Conservation (phyloP, 2,113 vertebrate genomes). For the Lepisosteus osseus region DNA sequence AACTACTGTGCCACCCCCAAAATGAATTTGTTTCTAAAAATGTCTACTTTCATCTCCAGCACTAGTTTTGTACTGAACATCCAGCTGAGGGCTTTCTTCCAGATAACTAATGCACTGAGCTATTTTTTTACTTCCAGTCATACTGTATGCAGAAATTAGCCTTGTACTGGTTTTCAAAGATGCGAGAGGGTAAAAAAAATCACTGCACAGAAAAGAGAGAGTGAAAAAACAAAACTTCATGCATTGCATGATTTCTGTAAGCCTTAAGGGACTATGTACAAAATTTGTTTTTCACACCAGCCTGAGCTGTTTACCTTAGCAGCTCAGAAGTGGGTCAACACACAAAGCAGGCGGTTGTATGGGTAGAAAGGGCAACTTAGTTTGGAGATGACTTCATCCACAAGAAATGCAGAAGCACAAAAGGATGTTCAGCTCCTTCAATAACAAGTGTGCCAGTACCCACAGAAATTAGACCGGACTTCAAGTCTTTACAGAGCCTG, state of each 20-base stretch:
- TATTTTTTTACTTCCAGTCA: not conserved
- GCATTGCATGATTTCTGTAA: not conserved
- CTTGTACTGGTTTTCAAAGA: not conserved
- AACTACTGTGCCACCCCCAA: no score
- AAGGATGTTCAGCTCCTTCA: conserved; percentile 35
- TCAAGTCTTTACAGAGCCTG: conserved; percentile 3
- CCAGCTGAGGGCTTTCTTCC: not conserved
- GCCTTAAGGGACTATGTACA: not conserved
- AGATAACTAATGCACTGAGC: not conserved
- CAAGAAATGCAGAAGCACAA: conserved; percentile 45
- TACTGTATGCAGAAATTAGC: not conserved
- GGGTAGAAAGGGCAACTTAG: conserved; percentile 22
- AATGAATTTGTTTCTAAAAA: no score
- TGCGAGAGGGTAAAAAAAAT: no score
- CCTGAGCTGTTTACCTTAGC: not conserved
- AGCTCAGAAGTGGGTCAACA: conserved; percentile 42
- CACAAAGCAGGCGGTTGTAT: conserved; percentile 28
- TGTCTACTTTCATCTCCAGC: no score
- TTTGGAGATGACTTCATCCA: conserved; percentile 48
- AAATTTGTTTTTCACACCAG: conserved; percentile 4
- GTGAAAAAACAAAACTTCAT: not conserved
- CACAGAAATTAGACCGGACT: conserved; percentile 9
- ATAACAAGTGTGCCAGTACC: conserved; percentile 36
- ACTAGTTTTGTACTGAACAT: not conserved
- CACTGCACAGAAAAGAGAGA: not conserved